A percentile compares a stretch with the other conserved stretches of the same genome.
Evolutionary conservation across 2,113 vertebrate species (phyloP).

Genomic region (Octodon degus): DNA sequence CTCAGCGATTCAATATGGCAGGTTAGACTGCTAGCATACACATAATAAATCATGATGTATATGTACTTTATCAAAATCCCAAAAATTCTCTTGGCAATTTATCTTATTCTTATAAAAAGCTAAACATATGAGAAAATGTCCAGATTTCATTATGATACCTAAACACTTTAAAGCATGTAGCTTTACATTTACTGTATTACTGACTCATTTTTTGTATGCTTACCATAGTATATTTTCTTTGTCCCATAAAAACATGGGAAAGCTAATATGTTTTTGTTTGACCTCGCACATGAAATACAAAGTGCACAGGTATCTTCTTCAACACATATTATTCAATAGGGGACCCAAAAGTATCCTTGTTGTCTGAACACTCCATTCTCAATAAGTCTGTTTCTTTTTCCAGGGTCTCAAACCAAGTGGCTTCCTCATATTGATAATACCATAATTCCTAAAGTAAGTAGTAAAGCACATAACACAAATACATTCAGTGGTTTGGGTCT

Average conservation of each 20-base stretch:
- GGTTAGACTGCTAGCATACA: neutral
- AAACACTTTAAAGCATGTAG: neutral
- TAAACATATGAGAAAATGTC: neutral
- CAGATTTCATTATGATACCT: neutral
- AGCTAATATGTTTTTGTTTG: neutral
- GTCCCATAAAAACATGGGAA: neutral
- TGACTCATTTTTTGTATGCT: neutral
- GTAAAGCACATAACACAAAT: neutral
- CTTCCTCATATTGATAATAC: neutral
- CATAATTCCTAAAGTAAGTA: neutral
- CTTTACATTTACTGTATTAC: neutral
- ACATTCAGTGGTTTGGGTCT: neutral
- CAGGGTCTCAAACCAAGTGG: neutral
- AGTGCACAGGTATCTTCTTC: neutral
- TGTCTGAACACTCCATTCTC: neutral
- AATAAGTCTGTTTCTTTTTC: neutral
- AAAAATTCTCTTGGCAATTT: neutral
- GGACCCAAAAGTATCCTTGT: neutral
- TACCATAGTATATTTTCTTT: neutral
- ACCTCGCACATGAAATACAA: neutral
- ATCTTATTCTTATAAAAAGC: constrained; percentile 17
- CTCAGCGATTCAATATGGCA: neutral
- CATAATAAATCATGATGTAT: neutral
- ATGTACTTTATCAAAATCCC: neutral
- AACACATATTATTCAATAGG: neutral